Base-by-base conservation (phyloP, 1,140 invertebrate genomes). In the Drosophila pachea region DNA sequence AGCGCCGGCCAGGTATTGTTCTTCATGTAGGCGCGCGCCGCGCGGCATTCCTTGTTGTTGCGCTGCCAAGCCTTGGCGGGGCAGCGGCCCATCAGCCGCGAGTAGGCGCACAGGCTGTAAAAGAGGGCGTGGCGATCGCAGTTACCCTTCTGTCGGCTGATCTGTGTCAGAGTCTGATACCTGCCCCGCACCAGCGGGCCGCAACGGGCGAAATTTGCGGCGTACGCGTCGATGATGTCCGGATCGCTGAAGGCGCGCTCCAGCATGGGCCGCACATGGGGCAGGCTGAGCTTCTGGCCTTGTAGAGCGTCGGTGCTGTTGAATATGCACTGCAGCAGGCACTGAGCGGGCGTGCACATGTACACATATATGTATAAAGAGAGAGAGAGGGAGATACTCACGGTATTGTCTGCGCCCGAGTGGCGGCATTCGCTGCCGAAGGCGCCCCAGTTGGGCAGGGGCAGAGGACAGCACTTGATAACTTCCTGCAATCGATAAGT, bases 71-170 rank as follows among this genome's bases (percentile, higher is more conserved):
- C 59, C 40, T 48, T 48, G 5, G 52, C 11, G 0, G 81, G 81
- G 42, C 81, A 84, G 42, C 61, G 62, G 2, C 53, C 43, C 8
- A 84, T 76, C 7, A 84, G 56, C 0, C 64, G 70, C 11, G 77
- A 70, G 12, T 84, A 72, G 40, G 81, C 81, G 49, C 81, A 84
- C 0, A 84, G 69, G 33, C 81, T 84, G 50, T 84, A 84, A 38
- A 84, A 84, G 14, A 84, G 64, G 40, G 81, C 76, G 48, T 84
- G 81, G 12, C 81, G 56, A 32, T 86, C 70, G 32, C 81, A 84
- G 29, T 63, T 61, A n/a, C 68, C 82, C 7, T 62, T 86, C 45
- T 84, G 81, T 0, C 71, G 48, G 45, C 81, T 84, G 0, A 84
- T 5, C 22, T 68, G 50, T 0, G 53, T n/a, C 5, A 84, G 35